These are phyloP conservation scores for Zaprionus vittiger DNA, from an alignment of 1,140 invertebrate genomes.

Conservation along the genomic window DNA sequence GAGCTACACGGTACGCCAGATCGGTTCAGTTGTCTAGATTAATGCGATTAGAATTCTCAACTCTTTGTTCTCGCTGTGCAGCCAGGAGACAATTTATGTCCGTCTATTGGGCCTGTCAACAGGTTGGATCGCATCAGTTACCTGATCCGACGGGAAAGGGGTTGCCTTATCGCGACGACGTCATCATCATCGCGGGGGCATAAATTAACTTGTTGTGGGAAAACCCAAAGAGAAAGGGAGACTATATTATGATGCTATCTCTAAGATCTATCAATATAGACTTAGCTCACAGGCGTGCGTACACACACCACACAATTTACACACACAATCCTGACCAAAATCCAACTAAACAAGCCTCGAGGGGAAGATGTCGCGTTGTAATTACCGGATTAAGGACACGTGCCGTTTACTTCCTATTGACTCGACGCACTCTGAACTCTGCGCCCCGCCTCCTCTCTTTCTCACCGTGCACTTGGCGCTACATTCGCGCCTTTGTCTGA, in stretches of 20 bases:
- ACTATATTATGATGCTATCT: slow-evolving; percentile 12
- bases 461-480: slow-evolving; percentile 57
- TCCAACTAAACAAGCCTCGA: slow-evolving; percentile 13
- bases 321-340: slow-evolving; percentile 51
- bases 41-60: slow-evolving; percentile 42
- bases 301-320: slow-evolving; percentile 27
- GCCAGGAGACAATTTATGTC: slow-evolving; percentile 36
- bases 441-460: not conserved
- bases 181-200: slow-evolving; percentile 51
- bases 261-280: slow-evolving; percentile 26
- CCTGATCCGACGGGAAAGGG: slow-evolving; percentile 38
- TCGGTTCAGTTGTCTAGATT: slow-evolving; percentile 35
- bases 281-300: slow-evolving; percentile 22
- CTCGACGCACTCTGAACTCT: slow-evolving; percentile 46
- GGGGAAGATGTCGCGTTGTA: slow-evolving; percentile 51
- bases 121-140: slow-evolving; percentile 34
- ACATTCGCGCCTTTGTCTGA: slow-evolving; percentile 59
- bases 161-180: slow-evolving; percentile 55
- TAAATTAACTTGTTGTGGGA: slow-evolving; percentile 82
- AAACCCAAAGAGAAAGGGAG: slow-evolving; percentile 34
- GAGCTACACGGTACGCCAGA: not conserved
- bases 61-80: slow-evolving; percentile 16
- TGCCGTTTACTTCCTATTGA: slow-evolving; percentile 78
- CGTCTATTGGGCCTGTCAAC: slow-evolving; percentile 38
- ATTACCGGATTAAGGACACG: slow-evolving; percentile 82